Percentiles rank a stretch among this genome's conserved stretches.
phyloP scores from a whole-genome alignment of 2,888 invertebrate species.

The Chymomyza fuscimana region DNA sequence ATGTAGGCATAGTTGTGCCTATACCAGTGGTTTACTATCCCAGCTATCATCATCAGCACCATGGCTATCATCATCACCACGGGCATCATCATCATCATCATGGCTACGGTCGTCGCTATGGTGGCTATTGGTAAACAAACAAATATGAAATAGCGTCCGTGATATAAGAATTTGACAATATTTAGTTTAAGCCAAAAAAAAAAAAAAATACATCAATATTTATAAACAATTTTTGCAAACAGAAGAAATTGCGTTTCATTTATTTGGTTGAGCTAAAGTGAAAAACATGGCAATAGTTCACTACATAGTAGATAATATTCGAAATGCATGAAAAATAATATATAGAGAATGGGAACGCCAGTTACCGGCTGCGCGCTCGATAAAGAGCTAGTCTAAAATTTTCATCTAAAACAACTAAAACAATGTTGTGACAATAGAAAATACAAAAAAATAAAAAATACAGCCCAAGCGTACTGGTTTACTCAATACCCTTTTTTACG shows the following conservation, averaged over 20 bases:
- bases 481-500: too few relatives aligned
- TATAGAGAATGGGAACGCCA: neutral
- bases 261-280: neutral
- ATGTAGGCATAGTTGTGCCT: slow-evolving; percentile 32
- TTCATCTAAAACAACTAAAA: too few relatives aligned
- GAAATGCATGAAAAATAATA: neutral
- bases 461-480: too few relatives aligned
- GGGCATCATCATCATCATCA: slow-evolving; percentile 24
- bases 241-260: slow-evolving; percentile 33
- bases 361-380: too few relatives aligned
- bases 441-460: too few relatives aligned
- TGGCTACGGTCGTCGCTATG: slow-evolving; percentile 19
- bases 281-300: neutral
- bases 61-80: slow-evolving; percentile 25
- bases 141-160: neutral
- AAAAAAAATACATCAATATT: slow-evolving; percentile 4
- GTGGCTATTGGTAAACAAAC: slow-evolving; percentile 30
- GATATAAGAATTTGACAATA: slow-evolving; percentile 25
- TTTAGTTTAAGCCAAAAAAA: slow-evolving; percentile 25
- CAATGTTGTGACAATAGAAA: too few relatives aligned
- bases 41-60: slow-evolving; percentile 30
- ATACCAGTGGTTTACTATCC: neutral
- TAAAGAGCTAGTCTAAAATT: too few relatives aligned
- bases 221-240: slow-evolving; percentile 4
- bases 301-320: neutral